A percentile compares a stretch with the other conserved stretches of the same genome.
Evolutionary conservation across 1,140 invertebrate genomes (phyloP).

Genomic region (Aphidius gifuensis): DNA sequence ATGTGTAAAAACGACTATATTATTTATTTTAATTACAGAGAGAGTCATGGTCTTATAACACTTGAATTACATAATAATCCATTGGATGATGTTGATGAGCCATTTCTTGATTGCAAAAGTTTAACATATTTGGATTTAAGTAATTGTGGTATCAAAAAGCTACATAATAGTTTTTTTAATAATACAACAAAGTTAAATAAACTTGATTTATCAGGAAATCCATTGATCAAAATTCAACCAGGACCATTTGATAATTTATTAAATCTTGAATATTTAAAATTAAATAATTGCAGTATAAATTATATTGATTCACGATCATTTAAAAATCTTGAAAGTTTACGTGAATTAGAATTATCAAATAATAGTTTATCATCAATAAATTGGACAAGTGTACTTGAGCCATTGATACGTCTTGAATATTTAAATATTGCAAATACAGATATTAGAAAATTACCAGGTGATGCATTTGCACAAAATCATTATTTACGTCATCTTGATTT

Average conservation of each 20-base stretch:
- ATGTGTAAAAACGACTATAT: no score
- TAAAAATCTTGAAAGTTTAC: conserved; percentile 59
- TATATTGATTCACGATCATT: conserved; percentile 60
- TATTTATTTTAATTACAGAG: conserved; percentile 46
- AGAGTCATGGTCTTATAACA: conserved; percentile 66
- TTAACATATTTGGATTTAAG: conserved; percentile 67
- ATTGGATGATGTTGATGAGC: conserved; percentile 60
- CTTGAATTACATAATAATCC: conserved; percentile 70
- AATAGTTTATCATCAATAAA: conserved; percentile 60
- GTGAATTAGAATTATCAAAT: conserved; percentile 62
- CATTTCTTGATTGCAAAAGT: conserved; percentile 64
- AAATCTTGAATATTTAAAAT: conserved; percentile 63
- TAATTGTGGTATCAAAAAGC: conserved; percentile 59
- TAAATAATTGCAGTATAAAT: conserved; percentile 65
- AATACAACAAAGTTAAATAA: conserved; percentile 65
- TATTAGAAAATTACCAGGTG: conserved; percentile 62
- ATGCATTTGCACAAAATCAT: conserved; percentile 65
- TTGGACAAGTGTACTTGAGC: conserved; percentile 62
- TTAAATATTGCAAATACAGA: conserved; percentile 63
- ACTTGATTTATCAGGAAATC: conserved; percentile 69
- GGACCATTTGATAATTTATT: conserved; percentile 63
- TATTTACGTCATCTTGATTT: conserved; percentile 65
- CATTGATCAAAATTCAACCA: conserved; percentile 57
- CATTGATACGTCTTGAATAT: conserved; percentile 61
- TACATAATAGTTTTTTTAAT: conserved; percentile 65